A percentile compares a stretch with the other conserved stretches of the same genome.
Evolutionary conservation across 2,888 invertebrate genomes (phyloP).

Genomic region (Cheilosia vulpina): DNA sequence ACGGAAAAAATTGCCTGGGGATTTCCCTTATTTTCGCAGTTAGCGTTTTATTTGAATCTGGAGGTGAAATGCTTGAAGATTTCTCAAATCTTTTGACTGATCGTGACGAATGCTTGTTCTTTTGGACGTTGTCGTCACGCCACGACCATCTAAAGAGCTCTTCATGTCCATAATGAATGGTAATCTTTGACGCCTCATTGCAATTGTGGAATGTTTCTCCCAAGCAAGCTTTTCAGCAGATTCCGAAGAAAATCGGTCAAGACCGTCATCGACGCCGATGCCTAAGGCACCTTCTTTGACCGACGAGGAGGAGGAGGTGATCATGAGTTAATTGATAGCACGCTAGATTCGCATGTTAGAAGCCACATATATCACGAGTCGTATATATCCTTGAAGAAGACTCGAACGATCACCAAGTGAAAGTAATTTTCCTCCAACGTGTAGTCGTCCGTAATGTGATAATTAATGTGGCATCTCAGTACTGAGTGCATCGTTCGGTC

Average conservation of each 20-base stretch:
- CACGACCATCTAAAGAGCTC: conserved; percentile 4
- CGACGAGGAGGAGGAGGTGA: conserved; percentile 1
- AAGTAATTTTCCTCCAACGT: conserved; percentile 53
- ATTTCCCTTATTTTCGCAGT: conserved; percentile 1
- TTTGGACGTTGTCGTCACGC: background rate
- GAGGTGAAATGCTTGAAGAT: background rate
- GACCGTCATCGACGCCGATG: background rate
- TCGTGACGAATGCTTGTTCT: conserved; percentile 18
- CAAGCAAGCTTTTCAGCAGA: background rate
- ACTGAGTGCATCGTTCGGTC: conserved; percentile 38
- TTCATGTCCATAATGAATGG: conserved; percentile 20
- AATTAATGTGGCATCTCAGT: conserved; percentile 66
- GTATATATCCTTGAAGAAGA: conserved; percentile 26
- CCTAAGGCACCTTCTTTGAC: background rate
- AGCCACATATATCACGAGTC: conserved; percentile 6
- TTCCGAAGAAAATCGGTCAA: conserved; percentile 41
- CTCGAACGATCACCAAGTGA: conserved; percentile 44
- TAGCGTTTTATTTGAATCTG: background rate
- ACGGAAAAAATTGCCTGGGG: background rate
- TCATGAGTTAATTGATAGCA: conserved; percentile 28
- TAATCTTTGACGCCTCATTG: conserved; percentile 19
- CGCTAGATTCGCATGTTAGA: conserved; percentile 10
- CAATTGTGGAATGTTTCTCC: conserved; percentile 42
- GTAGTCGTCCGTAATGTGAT: conserved; percentile 54
- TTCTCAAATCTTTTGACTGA: conserved; percentile 14